Conservation (phyloP, 2,797 vertebrate species). For the Sarcoramphus papa region DNA sequence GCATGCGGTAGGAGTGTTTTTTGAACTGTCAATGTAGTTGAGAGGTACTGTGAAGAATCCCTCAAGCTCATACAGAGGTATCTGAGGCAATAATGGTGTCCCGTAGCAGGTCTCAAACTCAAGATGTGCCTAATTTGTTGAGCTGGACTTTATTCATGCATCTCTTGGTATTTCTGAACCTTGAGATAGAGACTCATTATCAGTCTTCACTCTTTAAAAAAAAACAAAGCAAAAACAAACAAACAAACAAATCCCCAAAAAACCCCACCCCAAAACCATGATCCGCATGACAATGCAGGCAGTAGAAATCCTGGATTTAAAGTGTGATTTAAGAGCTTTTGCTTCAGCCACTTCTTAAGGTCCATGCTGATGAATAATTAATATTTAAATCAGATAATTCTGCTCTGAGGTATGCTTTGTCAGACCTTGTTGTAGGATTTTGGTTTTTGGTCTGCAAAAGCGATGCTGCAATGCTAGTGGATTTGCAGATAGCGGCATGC, state of each 20-base stretch:
- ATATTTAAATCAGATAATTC: slow-evolving; percentile 27
- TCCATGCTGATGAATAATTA: slow-evolving; percentile 43
- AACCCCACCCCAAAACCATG: not conserved
- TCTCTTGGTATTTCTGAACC: not conserved
- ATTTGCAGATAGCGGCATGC: not conserved
- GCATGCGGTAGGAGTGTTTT: not conserved
- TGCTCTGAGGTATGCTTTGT: slow-evolving; percentile 2
- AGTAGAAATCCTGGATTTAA: slow-evolving; percentile 38
- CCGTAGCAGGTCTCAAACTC: not conserved
- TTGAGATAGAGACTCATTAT: not conserved
- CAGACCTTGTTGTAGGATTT: slow-evolving; percentile 9
- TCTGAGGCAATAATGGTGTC: not conserved
- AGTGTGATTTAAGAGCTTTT: slow-evolving; percentile 49
- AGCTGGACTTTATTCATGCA: not conserved
- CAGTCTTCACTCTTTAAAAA: not conserved
- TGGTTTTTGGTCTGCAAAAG: not conserved
- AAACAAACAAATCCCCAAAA: not conserved
- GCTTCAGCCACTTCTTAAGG: not conserved
- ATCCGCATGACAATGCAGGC: not conserved
- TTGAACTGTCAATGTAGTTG: not conserved
- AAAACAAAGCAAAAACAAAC: not conserved
- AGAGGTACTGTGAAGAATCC: not conserved
- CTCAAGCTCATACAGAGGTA: not conserved
- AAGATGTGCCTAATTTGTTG: not conserved
- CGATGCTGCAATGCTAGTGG: not conserved